Evolutionary conservation across 2,888 invertebrate genomes (phyloP), one percentile per base, ranked within the genome.

Genomic region (Leptopilina syphax): DNA sequence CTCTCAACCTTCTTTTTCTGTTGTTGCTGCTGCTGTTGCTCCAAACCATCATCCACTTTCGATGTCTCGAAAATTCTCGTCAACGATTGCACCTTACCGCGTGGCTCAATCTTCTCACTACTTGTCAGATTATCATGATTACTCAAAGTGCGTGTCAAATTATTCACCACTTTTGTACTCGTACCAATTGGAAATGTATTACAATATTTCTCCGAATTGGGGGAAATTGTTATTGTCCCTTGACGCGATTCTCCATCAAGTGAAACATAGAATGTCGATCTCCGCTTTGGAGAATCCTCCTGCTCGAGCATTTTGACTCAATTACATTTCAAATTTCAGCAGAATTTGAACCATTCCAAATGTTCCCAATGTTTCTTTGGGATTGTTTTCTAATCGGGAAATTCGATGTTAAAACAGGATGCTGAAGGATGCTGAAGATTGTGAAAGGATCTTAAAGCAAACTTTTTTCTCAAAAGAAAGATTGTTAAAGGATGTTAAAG

Each of bases 221-320:
- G 79, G 7, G 84, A 83, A 3, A 81, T 76, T 0, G 87, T 86
- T 76, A 87, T 89, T 8, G 84, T 76, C 65, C 68, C 44, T 50
- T 88, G 88, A 3, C 89, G 88, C 0, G 86, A 70, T 68, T 90
- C 90, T 24, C 86, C 94, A 81, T 94, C 94, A 85, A 96, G 92
- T 84, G 96, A 95, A 84, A 96, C 95, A 92, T 96, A 96, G 92
- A 96, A 96, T 84, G 96, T 95, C 76, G 96, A 96, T 83, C 96
- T 94, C 81, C 96, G 84, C 84, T 92, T 92, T 47, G 92, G 92
- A 67, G 90, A 88, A 41, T 89, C 91, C 68, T 89, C 90, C 63
- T 80, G 82, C 68, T 83, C 86, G 81, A 87, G 87, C 79, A 89
- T 89, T 80, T 65, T 34, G 77, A 9, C 9, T 8, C 24, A 9